A percentile compares a stretch with the other conserved stretches of the same genome.
Evolutionary conservation across 2,888 invertebrate genomes (phyloP).

Genomic region (Buathra laborator): DNA sequence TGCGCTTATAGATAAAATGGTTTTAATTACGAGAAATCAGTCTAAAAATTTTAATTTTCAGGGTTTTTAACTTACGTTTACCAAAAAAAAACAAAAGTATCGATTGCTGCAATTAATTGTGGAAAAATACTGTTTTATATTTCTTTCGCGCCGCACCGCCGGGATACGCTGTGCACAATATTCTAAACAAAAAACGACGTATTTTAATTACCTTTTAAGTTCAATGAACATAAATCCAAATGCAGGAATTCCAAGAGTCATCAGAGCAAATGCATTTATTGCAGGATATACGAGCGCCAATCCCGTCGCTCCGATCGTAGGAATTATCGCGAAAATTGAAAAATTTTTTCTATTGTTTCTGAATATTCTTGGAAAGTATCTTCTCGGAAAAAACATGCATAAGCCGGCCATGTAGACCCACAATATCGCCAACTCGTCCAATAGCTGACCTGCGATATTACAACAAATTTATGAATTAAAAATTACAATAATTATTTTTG

Average conservation of each 20-base stretch:
- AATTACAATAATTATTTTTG: too few relatives aligned
- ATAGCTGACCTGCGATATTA: constrained; percentile 88
- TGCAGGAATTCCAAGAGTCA: constrained; percentile 91
- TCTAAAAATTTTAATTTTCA: too few relatives aligned
- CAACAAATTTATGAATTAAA: constrained; percentile 64
- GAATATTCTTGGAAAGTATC: constrained; percentile 89
- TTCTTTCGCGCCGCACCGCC: too few relatives aligned
- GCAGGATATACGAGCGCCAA: constrained; percentile 91
- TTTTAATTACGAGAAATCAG: too few relatives aligned
- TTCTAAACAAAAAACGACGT: neutral
- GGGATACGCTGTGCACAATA: too few relatives aligned
- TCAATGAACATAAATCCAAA: constrained; percentile 89
- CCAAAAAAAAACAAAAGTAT: too few relatives aligned
- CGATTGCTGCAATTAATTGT: neutral
- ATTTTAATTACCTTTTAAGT: constrained; percentile 87
- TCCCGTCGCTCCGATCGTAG: constrained; percentile 89
- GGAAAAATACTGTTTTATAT: constrained; percentile 47
- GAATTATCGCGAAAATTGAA: constrained; percentile 87
- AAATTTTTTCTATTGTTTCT: constrained; percentile 89
- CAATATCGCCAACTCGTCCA: constrained; percentile 93
- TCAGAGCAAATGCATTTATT: constrained; percentile 93
- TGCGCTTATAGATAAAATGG: too few relatives aligned
- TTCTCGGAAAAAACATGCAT: constrained; percentile 91
- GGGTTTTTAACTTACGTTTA: too few relatives aligned
- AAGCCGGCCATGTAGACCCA: constrained; percentile 94